These are phyloP conservation scores for Ceuthmochares aereus DNA, from an alignment of 2,113 vertebrate species.

Conservation along the genomic window DNA sequence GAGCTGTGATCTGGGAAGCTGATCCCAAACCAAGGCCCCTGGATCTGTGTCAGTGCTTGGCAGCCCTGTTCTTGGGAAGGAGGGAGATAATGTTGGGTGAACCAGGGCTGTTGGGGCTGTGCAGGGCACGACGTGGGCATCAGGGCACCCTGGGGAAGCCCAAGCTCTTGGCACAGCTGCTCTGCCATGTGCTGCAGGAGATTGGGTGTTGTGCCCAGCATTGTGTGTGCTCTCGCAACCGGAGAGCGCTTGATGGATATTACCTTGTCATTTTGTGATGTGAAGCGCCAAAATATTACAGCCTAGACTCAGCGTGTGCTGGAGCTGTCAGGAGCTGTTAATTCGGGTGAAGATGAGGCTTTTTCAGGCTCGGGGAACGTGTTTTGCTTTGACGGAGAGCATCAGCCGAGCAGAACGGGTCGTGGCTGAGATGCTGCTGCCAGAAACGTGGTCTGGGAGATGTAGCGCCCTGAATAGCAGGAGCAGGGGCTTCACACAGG, in stretches of 20 bases:
- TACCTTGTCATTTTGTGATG: not conserved
- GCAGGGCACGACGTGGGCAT: not conserved
- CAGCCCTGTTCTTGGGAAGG: too few species aligned
- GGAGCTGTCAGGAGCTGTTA: constrained; percentile 24
- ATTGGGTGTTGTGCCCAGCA: rapidly evolving
- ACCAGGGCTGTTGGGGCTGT: rapidly evolving
- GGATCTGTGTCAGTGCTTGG: rapidly evolving
- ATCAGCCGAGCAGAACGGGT: not conserved
- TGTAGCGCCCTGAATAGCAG: not conserved
- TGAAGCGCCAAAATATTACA: not conserved
- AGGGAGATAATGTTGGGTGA: not conserved
- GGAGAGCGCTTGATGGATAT: not conserved
- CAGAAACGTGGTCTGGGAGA: not conserved
- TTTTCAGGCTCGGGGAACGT: not conserved
- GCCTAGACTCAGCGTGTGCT: not conserved
- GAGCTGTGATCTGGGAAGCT: not conserved
- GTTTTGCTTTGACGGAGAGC: not conserved
- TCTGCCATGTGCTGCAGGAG: rapidly evolving
- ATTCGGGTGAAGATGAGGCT: not conserved
- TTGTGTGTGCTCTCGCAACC: rapidly evolving
- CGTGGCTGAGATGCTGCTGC: rapidly evolving
- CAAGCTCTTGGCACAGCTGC: not conserved
- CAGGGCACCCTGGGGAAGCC: not conserved
- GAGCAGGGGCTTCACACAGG: rapidly evolving
- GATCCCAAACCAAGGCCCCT: not conserved